Evolutionary conservation across 1,140 invertebrate genomes (phyloP).

Genomic region (Pantala flavescens): DNA sequence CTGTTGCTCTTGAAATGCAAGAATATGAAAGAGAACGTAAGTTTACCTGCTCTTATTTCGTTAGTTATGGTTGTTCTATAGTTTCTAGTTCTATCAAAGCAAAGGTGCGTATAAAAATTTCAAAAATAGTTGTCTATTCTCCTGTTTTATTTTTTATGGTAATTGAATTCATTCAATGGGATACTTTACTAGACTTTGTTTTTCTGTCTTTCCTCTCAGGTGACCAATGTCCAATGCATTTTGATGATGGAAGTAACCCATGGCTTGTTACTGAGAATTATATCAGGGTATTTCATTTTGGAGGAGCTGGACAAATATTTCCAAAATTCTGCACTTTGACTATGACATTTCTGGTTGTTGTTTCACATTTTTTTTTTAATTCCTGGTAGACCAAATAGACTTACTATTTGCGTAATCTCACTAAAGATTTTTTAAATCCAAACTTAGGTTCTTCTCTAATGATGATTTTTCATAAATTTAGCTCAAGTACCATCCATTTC

Average conservation of each 20-base stretch:
- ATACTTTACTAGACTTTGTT: too few species aligned
- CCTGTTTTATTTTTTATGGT: too few species aligned
- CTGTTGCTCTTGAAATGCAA: slow-evolving; percentile 76
- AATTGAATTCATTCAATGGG: too few species aligned
- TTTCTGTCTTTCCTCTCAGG: slow-evolving; percentile 37
- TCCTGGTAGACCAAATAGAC: too few species aligned
- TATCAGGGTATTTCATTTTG: slow-evolving; percentile 53
- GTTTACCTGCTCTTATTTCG: slow-evolving; percentile 25
- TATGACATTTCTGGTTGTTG: not conserved
- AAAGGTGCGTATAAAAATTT: slow-evolving; percentile 5
- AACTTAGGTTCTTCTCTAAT: too few species aligned
- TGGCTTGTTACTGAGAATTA: slow-evolving; percentile 62
- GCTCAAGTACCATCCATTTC: too few species aligned
- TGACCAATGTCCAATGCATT: slow-evolving; percentile 90
- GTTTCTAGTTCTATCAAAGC: not conserved
- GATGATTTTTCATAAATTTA: too few species aligned
- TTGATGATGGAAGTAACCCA: slow-evolving; percentile 82
- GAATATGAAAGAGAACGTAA: slow-evolving; percentile 85
- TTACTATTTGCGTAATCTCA: too few species aligned
- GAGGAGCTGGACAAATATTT: slow-evolving; percentile 10
- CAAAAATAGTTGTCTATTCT: not conserved
- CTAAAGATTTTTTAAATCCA: too few species aligned
- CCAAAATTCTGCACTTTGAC: not conserved
- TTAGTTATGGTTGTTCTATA: not conserved
- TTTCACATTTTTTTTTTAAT: too few species aligned